phyloP scores from a whole-genome alignment of 2,888 invertebrate species.

The Caenorhabditis sp. region DNA sequence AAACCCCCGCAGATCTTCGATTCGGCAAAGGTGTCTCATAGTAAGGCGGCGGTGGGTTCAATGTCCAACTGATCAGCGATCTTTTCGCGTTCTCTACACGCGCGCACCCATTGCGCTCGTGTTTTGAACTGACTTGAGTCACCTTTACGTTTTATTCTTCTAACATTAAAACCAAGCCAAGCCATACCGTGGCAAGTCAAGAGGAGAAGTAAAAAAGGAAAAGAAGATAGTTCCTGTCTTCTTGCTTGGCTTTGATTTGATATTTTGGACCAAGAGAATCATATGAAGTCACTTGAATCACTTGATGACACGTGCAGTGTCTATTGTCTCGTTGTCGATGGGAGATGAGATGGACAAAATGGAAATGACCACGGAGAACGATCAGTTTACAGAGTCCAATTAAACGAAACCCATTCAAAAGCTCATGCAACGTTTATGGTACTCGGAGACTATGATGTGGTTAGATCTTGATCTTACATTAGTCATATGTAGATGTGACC shows the following conservation, averaged over 20 bases:
- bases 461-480: too few relatives aligned
- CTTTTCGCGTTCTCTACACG: constrained; percentile 25
- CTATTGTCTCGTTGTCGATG: constrained; percentile 17
- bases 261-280: constrained; percentile 52
- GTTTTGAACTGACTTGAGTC: constrained; percentile 25
- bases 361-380: constrained; percentile 30
- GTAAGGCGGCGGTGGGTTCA: not conserved
- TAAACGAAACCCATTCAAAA: not conserved
- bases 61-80: constrained; percentile 44
- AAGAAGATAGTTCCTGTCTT: not conserved
- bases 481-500: too few relatives aligned
- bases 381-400: not conserved
- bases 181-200: not conserved
- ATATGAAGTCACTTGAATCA: constrained; percentile 55
- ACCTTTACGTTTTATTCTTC: constrained; percentile 10
- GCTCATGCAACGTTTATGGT: constrained; percentile 7
- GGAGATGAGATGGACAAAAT: not conserved
- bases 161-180: not conserved
- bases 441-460: too few relatives aligned
- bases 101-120: constrained; percentile 3
- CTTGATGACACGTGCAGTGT: constrained; percentile 54
- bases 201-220: not conserved
- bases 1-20: constrained; percentile 23
- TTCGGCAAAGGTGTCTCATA: not conserved
- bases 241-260: constrained; percentile 9